These are phyloP conservation scores for Nemurella pictetii DNA, from an alignment of 2,888 invertebrate genomes.

Conservation along the genomic window DNA sequence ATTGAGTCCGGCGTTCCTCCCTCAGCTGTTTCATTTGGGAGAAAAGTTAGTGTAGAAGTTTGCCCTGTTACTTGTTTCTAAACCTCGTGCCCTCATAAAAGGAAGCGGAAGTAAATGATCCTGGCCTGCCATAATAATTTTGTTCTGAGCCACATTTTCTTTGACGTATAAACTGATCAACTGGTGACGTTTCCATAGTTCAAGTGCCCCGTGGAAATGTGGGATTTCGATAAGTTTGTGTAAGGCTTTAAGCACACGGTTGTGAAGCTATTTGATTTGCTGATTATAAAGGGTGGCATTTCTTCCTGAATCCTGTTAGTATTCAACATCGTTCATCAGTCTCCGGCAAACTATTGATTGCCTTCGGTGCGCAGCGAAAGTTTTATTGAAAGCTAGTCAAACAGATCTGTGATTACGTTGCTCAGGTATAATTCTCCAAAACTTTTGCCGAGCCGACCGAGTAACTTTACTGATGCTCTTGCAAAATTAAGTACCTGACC, in stretches of 20 bases:
- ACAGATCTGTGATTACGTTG: neutral
- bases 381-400: too few species aligned
- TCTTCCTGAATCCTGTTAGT: too few species aligned
- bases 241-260: too few species aligned
- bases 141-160: too few species aligned
- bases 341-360: neutral
- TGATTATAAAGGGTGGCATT: too few species aligned
- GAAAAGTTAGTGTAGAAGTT: neutral
- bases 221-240: too few species aligned
- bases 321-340: too few species aligned
- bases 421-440: neutral
- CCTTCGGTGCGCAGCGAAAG: neutral
- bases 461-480: neutral
- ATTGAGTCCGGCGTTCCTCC: neutral
- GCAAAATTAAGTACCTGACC: neutral
- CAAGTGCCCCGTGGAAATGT: too few species aligned
- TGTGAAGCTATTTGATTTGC: too few species aligned
- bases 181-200: too few species aligned
- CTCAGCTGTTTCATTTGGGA: neutral
- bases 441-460: neutral
- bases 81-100: neutral
- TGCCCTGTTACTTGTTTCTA: neutral
- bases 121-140: neutral
- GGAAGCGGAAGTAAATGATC: neutral
- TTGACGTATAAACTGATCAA: too few species aligned